Conservation (phyloP, 35 echinoderm and acorn worm genomes). For the Holothuria glaberrima region DNA sequence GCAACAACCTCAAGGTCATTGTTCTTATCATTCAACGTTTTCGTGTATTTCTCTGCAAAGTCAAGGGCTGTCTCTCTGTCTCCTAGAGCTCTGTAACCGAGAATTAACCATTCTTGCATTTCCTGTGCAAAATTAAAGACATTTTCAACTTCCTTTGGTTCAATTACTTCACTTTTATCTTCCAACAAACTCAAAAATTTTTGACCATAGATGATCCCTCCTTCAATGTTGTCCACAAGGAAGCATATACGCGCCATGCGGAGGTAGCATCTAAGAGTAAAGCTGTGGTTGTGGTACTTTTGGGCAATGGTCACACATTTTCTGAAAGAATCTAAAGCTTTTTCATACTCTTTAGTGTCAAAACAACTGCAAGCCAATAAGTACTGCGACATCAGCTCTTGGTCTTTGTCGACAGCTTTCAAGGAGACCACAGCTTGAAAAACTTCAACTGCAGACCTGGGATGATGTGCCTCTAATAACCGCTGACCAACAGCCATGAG, state of each 20-base stretch:
- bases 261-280: constrained; percentile 73
- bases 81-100: constrained; percentile 68
- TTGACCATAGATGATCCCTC: constrained; percentile 72
- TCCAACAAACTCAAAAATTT: constrained; percentile 79
- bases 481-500: constrained; percentile 68
- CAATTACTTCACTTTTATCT: constrained; percentile 47
- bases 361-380: constrained; percentile 57
- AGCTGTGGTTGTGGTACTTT: constrained; percentile 56
- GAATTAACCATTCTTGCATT: constrained; percentile 76
- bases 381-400: constrained; percentile 63
- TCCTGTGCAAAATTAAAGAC: constrained; percentile 44
- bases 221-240: constrained; percentile 54
- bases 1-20: constrained; percentile 55
- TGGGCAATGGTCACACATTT: constrained; percentile 68
- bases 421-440: constrained; percentile 73
- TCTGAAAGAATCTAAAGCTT: constrained; percentile 72
- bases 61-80: constrained; percentile 66
- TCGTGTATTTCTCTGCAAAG: constrained; percentile 67
- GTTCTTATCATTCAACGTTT: constrained; percentile 10
- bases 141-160: background rate
- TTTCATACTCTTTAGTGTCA: constrained; percentile 48
- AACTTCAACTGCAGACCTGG: constrained; percentile 73
- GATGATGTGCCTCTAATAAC: constrained; percentile 53
- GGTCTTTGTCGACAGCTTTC: constrained; percentile 32
- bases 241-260: constrained; percentile 73